Conservation (phyloP, 2,888 invertebrate genomes). For the Cenopis cana region DNA sequence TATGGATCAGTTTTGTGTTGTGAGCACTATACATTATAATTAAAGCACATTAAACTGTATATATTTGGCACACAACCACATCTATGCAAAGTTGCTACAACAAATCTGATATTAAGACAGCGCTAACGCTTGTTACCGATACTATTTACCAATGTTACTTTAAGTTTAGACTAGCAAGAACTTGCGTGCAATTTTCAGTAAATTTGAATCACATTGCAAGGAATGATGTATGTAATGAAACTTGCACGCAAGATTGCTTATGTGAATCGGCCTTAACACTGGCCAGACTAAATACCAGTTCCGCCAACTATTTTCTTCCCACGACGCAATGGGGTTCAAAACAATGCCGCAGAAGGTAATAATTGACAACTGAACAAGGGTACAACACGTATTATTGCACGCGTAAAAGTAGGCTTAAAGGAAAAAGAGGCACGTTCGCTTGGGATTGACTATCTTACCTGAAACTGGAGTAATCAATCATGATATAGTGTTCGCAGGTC, state of each 20-base stretch:
- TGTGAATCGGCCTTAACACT: too few species aligned
- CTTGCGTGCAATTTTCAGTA: too few species aligned
- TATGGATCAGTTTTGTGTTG: not conserved
- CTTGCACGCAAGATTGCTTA: too few species aligned
- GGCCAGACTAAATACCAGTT: not conserved
- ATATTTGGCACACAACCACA: too few species aligned
- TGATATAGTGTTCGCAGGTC: too few species aligned
- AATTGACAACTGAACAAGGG: conserved; percentile 79
- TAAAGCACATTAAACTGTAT: not conserved
- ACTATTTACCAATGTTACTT: not conserved
- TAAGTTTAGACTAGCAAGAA: too few species aligned
- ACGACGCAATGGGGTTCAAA: conserved; percentile 6
- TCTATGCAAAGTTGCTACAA: not conserved
- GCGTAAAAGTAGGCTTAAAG: conserved; percentile 35
- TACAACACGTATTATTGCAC: conserved; percentile 53
- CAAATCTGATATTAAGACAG: not conserved
- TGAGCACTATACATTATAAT: not conserved
- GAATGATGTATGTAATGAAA: too few species aligned
- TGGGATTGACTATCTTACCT: conserved; percentile 3
- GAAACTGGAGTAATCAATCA: not conserved
- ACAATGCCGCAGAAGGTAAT: conserved; percentile 50
- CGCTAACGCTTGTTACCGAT: not conserved
- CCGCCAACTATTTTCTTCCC: conserved; percentile 8
- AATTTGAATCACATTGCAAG: too few species aligned
- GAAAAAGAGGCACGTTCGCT: conserved; percentile 3